A percentile compares a stretch with the other conserved stretches of the same genome.
These are phyloP conservation scores for Napeogenes sylphis DNA, from an alignment of 2,888 invertebrate genomes.

Conservation along the genomic window DNA sequence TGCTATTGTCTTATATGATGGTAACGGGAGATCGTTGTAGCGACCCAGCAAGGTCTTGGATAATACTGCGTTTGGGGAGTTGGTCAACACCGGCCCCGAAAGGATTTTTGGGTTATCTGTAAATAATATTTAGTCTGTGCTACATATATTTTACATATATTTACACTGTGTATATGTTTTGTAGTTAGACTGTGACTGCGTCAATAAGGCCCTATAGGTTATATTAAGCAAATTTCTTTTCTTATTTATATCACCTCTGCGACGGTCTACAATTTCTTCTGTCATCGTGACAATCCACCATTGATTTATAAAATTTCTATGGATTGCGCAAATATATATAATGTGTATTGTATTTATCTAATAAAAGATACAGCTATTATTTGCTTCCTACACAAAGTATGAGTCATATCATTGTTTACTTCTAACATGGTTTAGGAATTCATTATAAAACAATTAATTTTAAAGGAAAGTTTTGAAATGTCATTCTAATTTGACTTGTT, in stretches of 20 bases:
- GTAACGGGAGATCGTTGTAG: conserved; percentile 87
- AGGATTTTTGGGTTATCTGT: conserved; percentile 72
- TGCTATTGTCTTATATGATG: conserved; percentile 87
- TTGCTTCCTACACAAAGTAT: background rate
- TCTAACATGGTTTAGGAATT: background rate
- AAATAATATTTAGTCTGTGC: conserved; percentile 11
- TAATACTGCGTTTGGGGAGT: conserved; percentile 90
- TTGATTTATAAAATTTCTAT: too few relatives aligned
- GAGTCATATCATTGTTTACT: conserved; percentile 1
- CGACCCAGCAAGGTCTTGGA: conserved; percentile 85
- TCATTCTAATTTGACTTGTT: background rate
- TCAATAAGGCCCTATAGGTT: too few relatives aligned
- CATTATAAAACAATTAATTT: background rate
- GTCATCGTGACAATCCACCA: conserved; percentile 18
- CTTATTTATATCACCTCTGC: conserved; percentile 22
- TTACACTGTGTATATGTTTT: too few relatives aligned
- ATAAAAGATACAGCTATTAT: background rate
- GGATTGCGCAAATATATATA: background rate
- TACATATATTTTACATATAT: background rate
- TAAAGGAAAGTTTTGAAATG: background rate
- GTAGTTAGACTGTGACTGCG: too few relatives aligned
- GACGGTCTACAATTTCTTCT: conserved; percentile 20
- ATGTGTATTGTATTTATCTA: background rate
- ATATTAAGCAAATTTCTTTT: too few relatives aligned
- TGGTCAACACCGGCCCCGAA: conserved; percentile 70